Evolutionary conservation across 2,888 invertebrate genomes (phyloP).

Genomic region (Cotesia congregata): DNA sequence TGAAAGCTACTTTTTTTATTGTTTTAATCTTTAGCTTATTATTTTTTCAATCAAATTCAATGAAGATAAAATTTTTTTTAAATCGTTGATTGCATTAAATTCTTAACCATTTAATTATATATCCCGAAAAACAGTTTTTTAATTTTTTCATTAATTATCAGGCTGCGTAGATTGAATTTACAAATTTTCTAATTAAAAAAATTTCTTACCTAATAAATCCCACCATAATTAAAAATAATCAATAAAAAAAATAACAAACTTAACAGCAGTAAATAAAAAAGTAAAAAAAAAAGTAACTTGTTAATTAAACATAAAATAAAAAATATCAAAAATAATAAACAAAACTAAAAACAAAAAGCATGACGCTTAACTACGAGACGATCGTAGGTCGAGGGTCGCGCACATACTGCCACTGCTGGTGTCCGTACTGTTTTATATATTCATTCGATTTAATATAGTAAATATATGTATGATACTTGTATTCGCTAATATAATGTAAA

Average conservation of each 20-base stretch:
- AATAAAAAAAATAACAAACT: conserved; percentile 1
- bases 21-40: no score
- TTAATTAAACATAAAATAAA: not conserved
- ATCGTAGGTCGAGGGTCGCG: conserved; percentile 54
- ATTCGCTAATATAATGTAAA: no score
- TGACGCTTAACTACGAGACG: conserved; percentile 29
- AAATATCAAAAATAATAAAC: not conserved
- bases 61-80: no score
- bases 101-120: no score
- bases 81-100: no score
- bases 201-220: conserved; percentile 56
- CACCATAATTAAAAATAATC: conserved; percentile 53
- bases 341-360: conserved; percentile 35
- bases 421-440: conserved; percentile 44
- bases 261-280: not conserved
- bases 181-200: not conserved
- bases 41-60: no score
- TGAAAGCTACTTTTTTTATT: no score
- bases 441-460: not conserved
- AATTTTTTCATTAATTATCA: no score
- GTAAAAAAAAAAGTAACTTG: not conserved
- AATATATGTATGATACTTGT: no score
- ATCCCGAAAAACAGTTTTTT: no score
- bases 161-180: no score
- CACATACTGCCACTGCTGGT: conserved; percentile 55